phyloP scores from a whole-genome alignment of 92 coral and sea anemone species.

The Porites divaricata region DNA sequence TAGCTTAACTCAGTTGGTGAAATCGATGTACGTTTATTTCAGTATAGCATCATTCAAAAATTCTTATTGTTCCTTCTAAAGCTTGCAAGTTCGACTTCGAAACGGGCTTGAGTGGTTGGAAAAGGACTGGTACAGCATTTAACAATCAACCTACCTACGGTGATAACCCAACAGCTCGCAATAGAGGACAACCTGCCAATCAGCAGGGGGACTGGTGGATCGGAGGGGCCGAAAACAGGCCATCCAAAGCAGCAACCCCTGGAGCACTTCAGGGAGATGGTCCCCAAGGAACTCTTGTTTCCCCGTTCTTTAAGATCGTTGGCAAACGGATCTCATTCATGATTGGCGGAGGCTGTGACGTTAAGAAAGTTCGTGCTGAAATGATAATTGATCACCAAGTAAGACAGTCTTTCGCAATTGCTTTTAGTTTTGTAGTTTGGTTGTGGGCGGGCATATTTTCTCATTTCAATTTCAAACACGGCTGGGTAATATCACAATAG shows the following conservation, averaged over 20 bases:
- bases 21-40: too few relatives aligned
- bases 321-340: neutral
- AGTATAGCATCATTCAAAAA: too few relatives aligned
- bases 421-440: neutral
- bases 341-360: conserved; percentile 6
- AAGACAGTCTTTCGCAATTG: too few relatives aligned
- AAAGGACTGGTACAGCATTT: neutral
- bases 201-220: neutral
- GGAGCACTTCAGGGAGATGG: neutral
- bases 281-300: neutral
- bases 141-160: too few relatives aligned
- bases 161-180: too few relatives aligned
- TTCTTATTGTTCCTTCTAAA: neutral
- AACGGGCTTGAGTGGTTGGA: neutral
- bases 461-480: neutral
- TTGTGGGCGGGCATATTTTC: neutral
- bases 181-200: too few relatives aligned
- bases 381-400: neutral
- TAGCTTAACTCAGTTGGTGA: too few relatives aligned
- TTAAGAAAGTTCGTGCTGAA: neutral
- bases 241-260: neutral
- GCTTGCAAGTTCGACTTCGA: conserved; percentile 1
- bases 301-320: neutral
- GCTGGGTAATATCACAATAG: too few relatives aligned
- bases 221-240: conserved; percentile 1